These are phyloP conservation scores for Agraylea sexmaculata DNA, from an alignment of 1,140 invertebrate species.

Conservation along the genomic window DNA sequence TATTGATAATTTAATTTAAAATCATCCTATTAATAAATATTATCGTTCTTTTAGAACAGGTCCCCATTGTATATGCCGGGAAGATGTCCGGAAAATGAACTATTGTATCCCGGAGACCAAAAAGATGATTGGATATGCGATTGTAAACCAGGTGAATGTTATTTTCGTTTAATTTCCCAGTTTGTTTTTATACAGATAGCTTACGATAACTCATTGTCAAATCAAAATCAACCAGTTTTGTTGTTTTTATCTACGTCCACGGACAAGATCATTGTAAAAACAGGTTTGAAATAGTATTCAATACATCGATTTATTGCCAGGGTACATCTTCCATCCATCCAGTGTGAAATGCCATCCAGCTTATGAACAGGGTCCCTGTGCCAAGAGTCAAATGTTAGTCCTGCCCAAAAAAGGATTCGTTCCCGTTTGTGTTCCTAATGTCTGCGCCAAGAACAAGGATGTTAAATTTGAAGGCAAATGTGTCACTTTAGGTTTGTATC, in stretches of 20 bases:
- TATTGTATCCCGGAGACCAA: constrained; percentile 49
- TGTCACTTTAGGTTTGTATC: constrained; percentile 32
- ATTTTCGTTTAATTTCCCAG: background rate
- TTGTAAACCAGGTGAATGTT: constrained; percentile 43
- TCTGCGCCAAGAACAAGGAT: constrained; percentile 37
- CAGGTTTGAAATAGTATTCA: too few species aligned
- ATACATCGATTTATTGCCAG: constrained; percentile 30
- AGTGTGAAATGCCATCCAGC: constrained; percentile 47
- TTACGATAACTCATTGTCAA: background rate
- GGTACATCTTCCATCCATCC: constrained; percentile 46
- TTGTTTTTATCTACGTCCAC: constrained; percentile 2
- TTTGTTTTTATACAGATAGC: background rate
- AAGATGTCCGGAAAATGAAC: constrained; percentile 46
- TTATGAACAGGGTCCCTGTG: constrained; percentile 50
- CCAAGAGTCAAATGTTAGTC: constrained; percentile 39
- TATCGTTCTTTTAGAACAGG: constrained; percentile 33
- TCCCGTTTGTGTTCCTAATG: constrained; percentile 47
- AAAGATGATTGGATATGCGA: constrained; percentile 53
- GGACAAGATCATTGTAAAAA: too few species aligned
- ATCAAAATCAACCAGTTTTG: background rate
- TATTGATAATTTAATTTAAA: too few species aligned
- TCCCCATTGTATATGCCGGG: constrained; percentile 43
- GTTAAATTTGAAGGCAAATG: constrained; percentile 42
- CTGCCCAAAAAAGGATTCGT: constrained; percentile 37
- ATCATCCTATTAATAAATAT: constrained; percentile 8